These are phyloP conservation scores for Beaufortia kweichowensis DNA, from an alignment of 2,113 vertebrate species.

Conservation along the genomic window DNA sequence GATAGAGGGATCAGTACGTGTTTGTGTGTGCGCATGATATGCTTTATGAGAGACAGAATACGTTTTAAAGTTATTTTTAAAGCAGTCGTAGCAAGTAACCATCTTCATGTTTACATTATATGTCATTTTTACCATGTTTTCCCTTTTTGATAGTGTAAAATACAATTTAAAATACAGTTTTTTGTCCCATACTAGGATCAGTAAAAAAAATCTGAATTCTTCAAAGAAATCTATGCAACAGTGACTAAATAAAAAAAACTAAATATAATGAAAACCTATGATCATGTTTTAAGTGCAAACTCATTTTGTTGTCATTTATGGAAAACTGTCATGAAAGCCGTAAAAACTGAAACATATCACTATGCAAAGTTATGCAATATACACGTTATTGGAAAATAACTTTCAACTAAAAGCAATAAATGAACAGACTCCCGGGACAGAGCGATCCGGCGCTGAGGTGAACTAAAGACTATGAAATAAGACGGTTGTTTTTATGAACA, in stretches of 20 bases:
- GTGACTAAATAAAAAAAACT: neutral
- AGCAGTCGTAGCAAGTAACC: too few species aligned
- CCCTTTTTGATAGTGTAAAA: too few species aligned
- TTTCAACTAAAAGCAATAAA: neutral
- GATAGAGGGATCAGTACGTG: neutral
- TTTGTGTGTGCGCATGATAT: neutral
- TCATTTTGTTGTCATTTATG: conserved; percentile 21
- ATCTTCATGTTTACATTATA: too few species aligned
- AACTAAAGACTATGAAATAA: neutral
- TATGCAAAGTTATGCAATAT: conserved; percentile 25
- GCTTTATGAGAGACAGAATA: neutral
- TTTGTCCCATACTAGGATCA: too few species aligned
- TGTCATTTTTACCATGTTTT: too few species aligned
- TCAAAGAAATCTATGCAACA: too few species aligned
- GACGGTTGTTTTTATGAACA: conserved; percentile 11
- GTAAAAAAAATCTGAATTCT: too few species aligned
- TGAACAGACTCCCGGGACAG: conserved; percentile 12
- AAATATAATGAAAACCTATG: neutral
- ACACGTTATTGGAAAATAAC: neutral
- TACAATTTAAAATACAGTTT: too few species aligned
- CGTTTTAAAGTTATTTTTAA: too few species aligned
- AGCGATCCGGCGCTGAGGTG: neutral
- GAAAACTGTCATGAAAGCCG: conserved; percentile 31
- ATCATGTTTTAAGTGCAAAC: neutral
- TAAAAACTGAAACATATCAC: conserved; percentile 4